Evolutionary conservation across 2,888 invertebrate genomes (phyloP), one percentile per base, ranked within the genome.

Genomic region (Drosophila birchii): DNA sequence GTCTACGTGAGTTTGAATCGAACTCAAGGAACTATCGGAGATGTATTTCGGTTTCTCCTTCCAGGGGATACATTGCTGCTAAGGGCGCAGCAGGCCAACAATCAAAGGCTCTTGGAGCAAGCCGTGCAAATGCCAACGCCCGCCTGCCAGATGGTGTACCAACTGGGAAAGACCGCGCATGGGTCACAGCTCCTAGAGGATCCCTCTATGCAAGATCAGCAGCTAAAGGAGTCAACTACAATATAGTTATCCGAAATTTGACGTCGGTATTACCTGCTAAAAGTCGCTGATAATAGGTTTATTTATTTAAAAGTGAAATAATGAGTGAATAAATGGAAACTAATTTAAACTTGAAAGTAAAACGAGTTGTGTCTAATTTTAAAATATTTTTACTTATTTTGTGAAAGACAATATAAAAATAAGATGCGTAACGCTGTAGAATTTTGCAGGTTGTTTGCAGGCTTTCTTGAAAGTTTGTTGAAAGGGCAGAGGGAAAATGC

Each of bases 1-100:
- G 66, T 34, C 49, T 83, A 47, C 84, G 88, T 89, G 75, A 88
- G 88, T 86, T 58, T 34, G 11, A 18, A 0, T 23, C n/a, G 36
- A 49, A 44, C n/a, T 45, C 38, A 5, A 11, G 11, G 20, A 9
- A 16, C 1, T 41, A 32, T 49, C 12, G 53, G 49, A 11, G 38
- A 47, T 54, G 23, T 41, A 29, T 41, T 55, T 36, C 53, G 36
- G 23, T 23, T 47, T 51, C 44, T 51, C 12, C 36, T 70, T 79
- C 18, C 68, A 84, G 84, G 88, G 39, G 81, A 78, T 20, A 84
- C 79, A 8, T 32, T 88, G 63, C 29, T 88, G n/a, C 62, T 76
- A 8, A 81, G 84, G n/a, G 84, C 78, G 20, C 67, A 76, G n/a
- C 72, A 78, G 39, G 51, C 44, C 20, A 75, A 76, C 57, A 86